Evolutionary conservation across 2,888 invertebrate species (phyloP).

Genomic region (Geophilus truncorum): DNA sequence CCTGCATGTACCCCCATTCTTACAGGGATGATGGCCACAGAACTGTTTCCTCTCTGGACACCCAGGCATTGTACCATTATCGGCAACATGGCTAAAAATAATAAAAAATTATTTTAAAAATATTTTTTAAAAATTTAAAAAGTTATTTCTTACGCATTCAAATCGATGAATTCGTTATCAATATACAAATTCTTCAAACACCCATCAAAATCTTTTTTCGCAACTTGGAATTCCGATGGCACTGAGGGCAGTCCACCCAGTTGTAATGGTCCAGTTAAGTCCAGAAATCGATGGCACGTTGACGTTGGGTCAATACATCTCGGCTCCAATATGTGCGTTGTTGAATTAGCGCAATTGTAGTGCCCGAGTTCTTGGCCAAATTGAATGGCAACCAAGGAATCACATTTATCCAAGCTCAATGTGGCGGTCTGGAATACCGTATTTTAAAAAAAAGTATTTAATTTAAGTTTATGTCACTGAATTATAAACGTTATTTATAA

Average conservation of each 20-base stretch:
- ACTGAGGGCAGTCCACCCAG: constrained; percentile 84
- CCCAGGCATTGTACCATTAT: constrained; percentile 80
- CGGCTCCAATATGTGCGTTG: constrained; percentile 65
- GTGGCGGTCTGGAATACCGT: constrained; percentile 63
- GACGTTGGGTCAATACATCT: constrained; percentile 53
- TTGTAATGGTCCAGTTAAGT: constrained; percentile 83
- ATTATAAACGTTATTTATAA: background rate
- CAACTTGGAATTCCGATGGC: constrained; percentile 52
- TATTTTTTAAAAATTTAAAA: background rate
- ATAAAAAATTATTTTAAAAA: background rate
- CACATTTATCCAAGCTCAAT: constrained; percentile 78
- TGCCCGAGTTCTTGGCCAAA: constrained; percentile 63
- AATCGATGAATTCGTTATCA: constrained; percentile 78
- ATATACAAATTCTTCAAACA: constrained; percentile 84
- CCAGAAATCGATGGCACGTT: constrained; percentile 67
- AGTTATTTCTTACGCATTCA: constrained; percentile 61
- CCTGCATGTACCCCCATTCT: constrained; percentile 76
- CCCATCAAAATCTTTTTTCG: constrained; percentile 67
- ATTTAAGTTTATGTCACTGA: background rate
- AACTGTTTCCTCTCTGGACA: constrained; percentile 78
- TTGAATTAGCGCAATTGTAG: constrained; percentile 78
- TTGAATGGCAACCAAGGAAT: constrained; percentile 71
- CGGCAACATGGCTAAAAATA: constrained; percentile 66
- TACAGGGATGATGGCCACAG: constrained; percentile 79
- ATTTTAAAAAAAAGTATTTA: background rate